These are phyloP conservation scores for Drosophila repletoides DNA, from an alignment of 1,140 invertebrate species.

Conservation along the genomic window DNA sequence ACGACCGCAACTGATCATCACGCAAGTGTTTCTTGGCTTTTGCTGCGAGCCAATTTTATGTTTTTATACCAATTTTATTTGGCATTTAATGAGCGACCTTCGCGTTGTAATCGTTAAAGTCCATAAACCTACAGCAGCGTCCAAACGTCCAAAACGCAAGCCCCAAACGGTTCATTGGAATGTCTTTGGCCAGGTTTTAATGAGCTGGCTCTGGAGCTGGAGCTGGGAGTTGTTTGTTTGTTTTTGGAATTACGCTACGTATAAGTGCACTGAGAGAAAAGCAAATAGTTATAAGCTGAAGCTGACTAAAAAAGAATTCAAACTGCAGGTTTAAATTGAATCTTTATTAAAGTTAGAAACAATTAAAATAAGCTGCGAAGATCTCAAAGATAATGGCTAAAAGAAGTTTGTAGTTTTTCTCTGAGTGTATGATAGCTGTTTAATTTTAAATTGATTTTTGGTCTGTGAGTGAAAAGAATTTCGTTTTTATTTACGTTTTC, in stretches of 20 bases:
- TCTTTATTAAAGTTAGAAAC: no score
- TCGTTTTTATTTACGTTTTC: constrained; percentile 59
- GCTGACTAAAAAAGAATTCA: no score
- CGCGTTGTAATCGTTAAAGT: constrained; percentile 65
- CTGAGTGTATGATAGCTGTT: no score
- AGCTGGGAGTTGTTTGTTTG: constrained; percentile 25
- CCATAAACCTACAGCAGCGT: constrained; percentile 73
- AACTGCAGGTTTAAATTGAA: no score
- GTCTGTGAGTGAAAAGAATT: constrained; percentile 53
- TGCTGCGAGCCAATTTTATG: constrained; percentile 63
- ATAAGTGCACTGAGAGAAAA: no score
- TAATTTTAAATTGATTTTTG: constrained; percentile 19
- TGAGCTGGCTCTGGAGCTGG: constrained; percentile 38
- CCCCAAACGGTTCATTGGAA: constrained; percentile 46
- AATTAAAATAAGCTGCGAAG: no score
- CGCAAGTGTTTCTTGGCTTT: constrained; percentile 50
- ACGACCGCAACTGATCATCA: constrained; percentile 55
- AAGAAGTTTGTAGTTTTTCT: no score
- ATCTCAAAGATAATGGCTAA: no score
- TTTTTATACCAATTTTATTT: constrained; percentile 79
- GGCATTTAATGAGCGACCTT: constrained; percentile 79
- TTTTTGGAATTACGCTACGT: constrained; percentile 43
- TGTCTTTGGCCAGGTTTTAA: constrained; percentile 69
- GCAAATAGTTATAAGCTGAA: no score
- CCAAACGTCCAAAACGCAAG: no score